A percentile compares a stretch with the other conserved stretches of the same genome.
These are phyloP conservation scores for Tigriopus japonicus DNA, from an alignment of 1,140 invertebrate species.

Conservation along the genomic window DNA sequence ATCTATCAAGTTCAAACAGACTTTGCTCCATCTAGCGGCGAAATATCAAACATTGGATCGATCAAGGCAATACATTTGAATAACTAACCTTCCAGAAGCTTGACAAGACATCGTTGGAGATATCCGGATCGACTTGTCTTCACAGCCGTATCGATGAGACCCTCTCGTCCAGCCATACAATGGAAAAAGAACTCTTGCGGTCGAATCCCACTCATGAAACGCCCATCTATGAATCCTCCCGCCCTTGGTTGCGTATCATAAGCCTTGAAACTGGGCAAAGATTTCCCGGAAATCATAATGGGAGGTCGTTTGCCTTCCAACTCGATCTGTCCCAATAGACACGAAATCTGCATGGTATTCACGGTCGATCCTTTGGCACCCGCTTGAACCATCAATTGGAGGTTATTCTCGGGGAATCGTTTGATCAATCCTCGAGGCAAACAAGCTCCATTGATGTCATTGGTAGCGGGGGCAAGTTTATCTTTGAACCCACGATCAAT, in stretches of 20 bases:
- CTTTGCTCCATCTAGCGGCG: too few species aligned
- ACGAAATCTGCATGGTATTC: conserved; percentile 94
- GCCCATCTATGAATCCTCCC: conserved; percentile 84
- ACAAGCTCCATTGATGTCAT: conserved; percentile 54
- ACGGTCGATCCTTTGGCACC: conserved; percentile 93
- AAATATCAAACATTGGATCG: too few species aligned
- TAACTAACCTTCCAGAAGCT: conserved; percentile 65
- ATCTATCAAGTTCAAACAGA: too few species aligned
- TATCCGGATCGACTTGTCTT: conserved; percentile 93
- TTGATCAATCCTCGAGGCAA: conserved; percentile 40
- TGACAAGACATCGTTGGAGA: conserved; percentile 89
- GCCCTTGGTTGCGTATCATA: conserved; percentile 78
- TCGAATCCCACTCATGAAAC: conserved; percentile 91
- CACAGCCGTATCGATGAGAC: conserved; percentile 48
- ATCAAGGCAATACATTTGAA: too few species aligned
- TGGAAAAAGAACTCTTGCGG: conserved; percentile 98
- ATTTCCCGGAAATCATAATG: conserved; percentile 75
- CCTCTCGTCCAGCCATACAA: conserved; percentile 98
- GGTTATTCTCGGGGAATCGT: conserved; percentile 81
- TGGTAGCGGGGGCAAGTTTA: conserved; percentile 58
- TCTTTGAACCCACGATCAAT: conserved; percentile 74
- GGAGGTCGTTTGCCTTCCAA: conserved; percentile 92
- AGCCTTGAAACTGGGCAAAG: conserved; percentile 74
- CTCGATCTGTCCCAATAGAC: conserved; percentile 84
- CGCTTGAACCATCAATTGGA: conserved; percentile 93